Conservation (phyloP, 2,113 vertebrate species). For the Dasyornis broadbenti region DNA sequence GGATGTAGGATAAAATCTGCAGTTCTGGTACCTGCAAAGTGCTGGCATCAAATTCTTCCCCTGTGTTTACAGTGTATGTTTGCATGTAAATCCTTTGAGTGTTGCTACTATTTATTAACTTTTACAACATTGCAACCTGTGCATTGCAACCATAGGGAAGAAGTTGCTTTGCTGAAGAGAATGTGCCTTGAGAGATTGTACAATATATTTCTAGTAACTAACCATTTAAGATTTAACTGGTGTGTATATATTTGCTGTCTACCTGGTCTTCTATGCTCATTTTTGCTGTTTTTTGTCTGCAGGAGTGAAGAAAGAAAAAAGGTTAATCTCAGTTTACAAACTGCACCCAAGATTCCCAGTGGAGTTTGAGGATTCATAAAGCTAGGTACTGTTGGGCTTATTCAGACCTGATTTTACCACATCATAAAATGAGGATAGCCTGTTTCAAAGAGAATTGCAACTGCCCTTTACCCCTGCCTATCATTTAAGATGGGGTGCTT, state of each 20-base stretch:
- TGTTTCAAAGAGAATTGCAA: neutral
- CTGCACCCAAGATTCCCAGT: neutral
- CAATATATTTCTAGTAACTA: neutral
- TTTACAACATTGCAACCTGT: neutral
- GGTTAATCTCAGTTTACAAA: neutral
- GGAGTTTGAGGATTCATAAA: neutral
- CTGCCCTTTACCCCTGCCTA: neutral
- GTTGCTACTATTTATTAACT: neutral
- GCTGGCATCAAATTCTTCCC: neutral
- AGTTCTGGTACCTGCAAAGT: neutral
- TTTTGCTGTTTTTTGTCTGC: neutral
- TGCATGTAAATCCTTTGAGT: neutral
- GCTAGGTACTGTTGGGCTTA: neutral
- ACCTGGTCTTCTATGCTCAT: neutral
- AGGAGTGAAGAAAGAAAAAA: neutral
- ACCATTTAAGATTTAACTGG: neutral
- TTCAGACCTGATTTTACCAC: neutral
- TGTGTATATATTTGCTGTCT: neutral
- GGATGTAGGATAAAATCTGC: rapidly evolving
- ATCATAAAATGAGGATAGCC: neutral
- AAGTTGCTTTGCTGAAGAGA: neutral
- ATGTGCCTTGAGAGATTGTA: neutral
- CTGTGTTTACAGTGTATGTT: neutral
- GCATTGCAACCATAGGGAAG: neutral
- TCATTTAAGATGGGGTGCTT: neutral